phyloP scores from a whole-genome alignment of 2,113 vertebrate genomes.

The Tetrax tetrax region DNA sequence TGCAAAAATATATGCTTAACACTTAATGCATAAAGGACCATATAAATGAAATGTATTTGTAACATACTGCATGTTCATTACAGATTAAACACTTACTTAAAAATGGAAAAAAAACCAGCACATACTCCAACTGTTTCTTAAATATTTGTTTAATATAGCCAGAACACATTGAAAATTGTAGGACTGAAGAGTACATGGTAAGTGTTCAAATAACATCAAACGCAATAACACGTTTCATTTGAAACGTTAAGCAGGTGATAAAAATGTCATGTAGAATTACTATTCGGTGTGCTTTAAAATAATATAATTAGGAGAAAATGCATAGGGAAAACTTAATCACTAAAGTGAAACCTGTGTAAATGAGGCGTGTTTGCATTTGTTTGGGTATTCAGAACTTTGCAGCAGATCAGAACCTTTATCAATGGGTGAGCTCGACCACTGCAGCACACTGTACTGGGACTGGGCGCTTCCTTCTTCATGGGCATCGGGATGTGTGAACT shows the following conservation, averaged over 20 bases:
- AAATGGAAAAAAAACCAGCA: constrained; percentile 56
- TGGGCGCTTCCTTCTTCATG: accelerated
- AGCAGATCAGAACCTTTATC: background rate
- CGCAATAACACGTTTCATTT: constrained; percentile 75
- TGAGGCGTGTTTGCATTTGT: background rate
- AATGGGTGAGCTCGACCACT: accelerated
- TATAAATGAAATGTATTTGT: constrained; percentile 62
- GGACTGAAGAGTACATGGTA: constrained; percentile 63
- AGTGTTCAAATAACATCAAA: constrained; percentile 77
- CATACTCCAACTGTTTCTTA: constrained; percentile 58
- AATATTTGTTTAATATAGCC: constrained; percentile 73
- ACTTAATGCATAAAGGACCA: constrained; percentile 55
- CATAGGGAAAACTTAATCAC: background rate
- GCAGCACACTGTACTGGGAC: background rate
- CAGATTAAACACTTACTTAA: constrained; percentile 75
- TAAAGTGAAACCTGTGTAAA: background rate
- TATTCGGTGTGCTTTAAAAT: constrained; percentile 5
- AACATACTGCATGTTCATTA: constrained; percentile 67
- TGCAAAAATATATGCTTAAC: constrained; percentile 67
- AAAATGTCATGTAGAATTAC: constrained; percentile 70
- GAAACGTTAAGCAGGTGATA: constrained; percentile 72
- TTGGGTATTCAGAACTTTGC: background rate
- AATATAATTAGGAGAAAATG: constrained; percentile 57
- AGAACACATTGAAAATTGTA: constrained; percentile 65
- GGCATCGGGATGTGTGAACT: background rate